These are phyloP conservation scores for Cinara cedri DNA, from an alignment of 2,888 invertebrate genomes.

Conservation along the genomic window DNA sequence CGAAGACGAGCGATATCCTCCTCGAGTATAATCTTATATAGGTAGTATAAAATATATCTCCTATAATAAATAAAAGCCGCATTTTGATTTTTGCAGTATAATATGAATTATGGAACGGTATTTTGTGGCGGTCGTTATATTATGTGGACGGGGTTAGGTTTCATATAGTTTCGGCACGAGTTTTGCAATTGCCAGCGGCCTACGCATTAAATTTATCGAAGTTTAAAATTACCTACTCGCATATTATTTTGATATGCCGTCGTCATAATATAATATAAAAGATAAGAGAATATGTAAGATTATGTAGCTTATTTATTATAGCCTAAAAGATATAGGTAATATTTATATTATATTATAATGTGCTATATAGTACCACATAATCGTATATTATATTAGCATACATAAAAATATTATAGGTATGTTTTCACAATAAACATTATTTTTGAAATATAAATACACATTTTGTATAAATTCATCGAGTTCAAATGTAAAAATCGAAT, in stretches of 20 bases:
- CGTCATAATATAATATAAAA: background rate
- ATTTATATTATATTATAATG: no score
- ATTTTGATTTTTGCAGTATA: slow-evolving; percentile 22
- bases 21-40: no score
- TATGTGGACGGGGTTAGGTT: background rate
- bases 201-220: background rate
- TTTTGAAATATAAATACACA: no score
- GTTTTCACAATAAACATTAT: no score
- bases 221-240: background rate
- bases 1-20: no score
- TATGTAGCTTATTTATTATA: background rate
- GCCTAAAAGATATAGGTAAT: no score
- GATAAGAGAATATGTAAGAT: background rate
- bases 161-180: background rate
- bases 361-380: no score
- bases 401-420: no score
- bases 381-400: no score
- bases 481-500: no score
- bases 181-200: background rate
- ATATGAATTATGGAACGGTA: slow-evolving; percentile 25
- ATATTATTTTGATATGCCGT: background rate
- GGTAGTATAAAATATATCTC: no score
- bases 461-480: no score
- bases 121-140: background rate
- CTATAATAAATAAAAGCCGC: slow-evolving; percentile 18